Evolutionary conservation across 2,113 vertebrate species (phyloP).

Genomic region (Paralichthys olivaceus): DNA sequence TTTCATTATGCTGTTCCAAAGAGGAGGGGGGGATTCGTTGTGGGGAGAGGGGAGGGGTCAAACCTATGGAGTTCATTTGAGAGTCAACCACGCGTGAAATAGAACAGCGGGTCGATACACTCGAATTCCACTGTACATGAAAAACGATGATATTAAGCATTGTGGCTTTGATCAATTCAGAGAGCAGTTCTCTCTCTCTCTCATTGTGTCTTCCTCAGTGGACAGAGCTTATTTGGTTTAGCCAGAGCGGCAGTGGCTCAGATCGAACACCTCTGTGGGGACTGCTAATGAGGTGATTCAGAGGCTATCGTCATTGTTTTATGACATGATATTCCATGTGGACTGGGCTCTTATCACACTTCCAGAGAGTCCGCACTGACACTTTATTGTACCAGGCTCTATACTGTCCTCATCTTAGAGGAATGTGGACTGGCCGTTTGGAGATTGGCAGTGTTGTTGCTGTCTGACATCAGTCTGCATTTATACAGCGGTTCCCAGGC

Average conservation of each 20-base stretch:
- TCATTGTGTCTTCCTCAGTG: slow-evolving; percentile 6
- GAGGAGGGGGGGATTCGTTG: background rate
- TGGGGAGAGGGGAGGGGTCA: background rate
- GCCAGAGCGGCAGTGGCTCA: background rate
- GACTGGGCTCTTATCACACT: slow-evolving; percentile 35
- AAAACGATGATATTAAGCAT: background rate
- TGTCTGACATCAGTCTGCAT: slow-evolving; percentile 69
- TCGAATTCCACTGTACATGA: slow-evolving; percentile 1
- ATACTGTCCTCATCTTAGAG: slow-evolving; percentile 68
- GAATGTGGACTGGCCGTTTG: slow-evolving; percentile 74
- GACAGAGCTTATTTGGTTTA: slow-evolving; percentile 18
- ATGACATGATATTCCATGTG: slow-evolving; percentile 35
- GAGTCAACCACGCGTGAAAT: background rate
- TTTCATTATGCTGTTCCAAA: slow-evolving; percentile 2
- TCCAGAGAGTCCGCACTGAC: slow-evolving; percentile 17
- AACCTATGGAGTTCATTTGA: background rate
- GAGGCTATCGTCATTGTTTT: slow-evolving; percentile 35
- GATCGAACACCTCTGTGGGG: slow-evolving; percentile 5
- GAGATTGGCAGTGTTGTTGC: slow-evolving; percentile 70
- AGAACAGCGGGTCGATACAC: background rate
- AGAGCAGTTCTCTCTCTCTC: background rate
- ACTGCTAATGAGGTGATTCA: slow-evolving; percentile 38
- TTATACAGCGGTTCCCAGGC: slow-evolving; percentile 66
- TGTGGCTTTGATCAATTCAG: slow-evolving; percentile 5
- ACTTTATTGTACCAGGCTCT: slow-evolving; percentile 28